Percentiles rank a stretch among this genome's conserved stretches.
These are phyloP conservation scores for Polydrusus tereticollis DNA, from an alignment of 2,888 invertebrate species.

Conservation along the genomic window DNA sequence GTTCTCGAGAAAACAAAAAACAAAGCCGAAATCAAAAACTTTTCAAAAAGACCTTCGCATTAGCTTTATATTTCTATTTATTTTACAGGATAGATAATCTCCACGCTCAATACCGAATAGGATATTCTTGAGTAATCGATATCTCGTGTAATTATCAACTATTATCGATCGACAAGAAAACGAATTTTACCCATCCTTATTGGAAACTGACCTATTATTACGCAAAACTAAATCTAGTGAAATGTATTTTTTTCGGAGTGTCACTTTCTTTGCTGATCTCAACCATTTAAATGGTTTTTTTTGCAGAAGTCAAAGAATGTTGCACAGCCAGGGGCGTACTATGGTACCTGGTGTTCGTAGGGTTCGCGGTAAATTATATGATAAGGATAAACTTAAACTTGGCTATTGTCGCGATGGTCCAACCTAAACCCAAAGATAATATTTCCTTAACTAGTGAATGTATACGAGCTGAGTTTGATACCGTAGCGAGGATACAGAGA, in stretches of 20 bases:
- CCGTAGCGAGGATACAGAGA: not conserved
- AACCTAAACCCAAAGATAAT: constrained; percentile 55
- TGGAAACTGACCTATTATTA: not conserved
- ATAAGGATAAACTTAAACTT: constrained; percentile 77
- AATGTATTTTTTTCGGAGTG: not conserved
- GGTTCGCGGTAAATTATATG: constrained; percentile 79
- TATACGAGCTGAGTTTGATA: constrained; percentile 19
- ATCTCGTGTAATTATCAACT: too few relatives aligned
- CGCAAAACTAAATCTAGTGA: not conserved
- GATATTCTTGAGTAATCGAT: too few relatives aligned
- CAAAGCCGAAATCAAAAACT: too few relatives aligned
- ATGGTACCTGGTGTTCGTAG: constrained; percentile 75
- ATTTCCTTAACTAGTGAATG: constrained; percentile 57
- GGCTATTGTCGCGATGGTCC: constrained; percentile 77
- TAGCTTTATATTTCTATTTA: too few relatives aligned
- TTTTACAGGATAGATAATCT: too few relatives aligned
- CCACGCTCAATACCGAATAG: too few relatives aligned
- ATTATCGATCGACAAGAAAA: too few relatives aligned
- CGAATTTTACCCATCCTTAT: too few relatives aligned
- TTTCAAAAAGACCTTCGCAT: too few relatives aligned
- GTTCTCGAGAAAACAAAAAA: too few relatives aligned
- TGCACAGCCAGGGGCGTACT: constrained; percentile 66
- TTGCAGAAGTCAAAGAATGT: constrained; percentile 55
- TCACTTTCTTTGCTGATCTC: not conserved
- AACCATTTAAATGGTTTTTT: not conserved